Conservation (phyloP, 2,888 invertebrate species). For the Meliscaeva auricollis region DNA sequence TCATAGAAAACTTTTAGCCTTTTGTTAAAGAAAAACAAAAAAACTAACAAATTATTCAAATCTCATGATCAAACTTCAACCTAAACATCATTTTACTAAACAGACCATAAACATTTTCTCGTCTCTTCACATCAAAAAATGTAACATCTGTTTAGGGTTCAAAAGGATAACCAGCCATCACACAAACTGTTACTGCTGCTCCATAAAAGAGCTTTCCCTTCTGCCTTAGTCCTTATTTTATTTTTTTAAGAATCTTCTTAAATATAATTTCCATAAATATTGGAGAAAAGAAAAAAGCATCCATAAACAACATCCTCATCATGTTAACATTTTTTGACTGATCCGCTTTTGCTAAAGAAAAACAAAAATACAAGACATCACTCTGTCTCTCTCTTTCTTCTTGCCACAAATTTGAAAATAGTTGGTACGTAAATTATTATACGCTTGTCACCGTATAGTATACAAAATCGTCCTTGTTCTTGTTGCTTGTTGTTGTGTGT, state of each 20-base stretch:
- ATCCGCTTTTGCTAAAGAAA: conserved; percentile 19
- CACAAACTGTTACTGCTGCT: conserved; percentile 38
- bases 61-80: conserved; percentile 16
- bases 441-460: conserved; percentile 30
- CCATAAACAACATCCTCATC: conserved; percentile 54
- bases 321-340: conserved; percentile 60
- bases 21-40: not conserved
- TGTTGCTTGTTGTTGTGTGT: conserved; percentile 26
- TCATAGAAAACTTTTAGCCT: not conserved
- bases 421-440: conserved; percentile 37
- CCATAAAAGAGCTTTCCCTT: conserved; percentile 14
- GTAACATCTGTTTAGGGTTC: conserved; percentile 60
- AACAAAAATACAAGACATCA: conserved; percentile 12
- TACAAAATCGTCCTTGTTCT: conserved; percentile 12
- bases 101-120: conserved; percentile 15
- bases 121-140: conserved; percentile 24
- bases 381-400: not conserved
- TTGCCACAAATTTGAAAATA: conserved; percentile 35
- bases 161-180: conserved; percentile 61
- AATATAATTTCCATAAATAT: conserved; percentile 48
- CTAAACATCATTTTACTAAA: conserved; percentile 11
- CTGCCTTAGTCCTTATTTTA: not conserved
- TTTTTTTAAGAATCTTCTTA: conserved; percentile 38
- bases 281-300: conserved; percentile 58
- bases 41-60: conserved; percentile 8